These are phyloP conservation scores for Ia io DNA, from an alignment of 2,113 vertebrate species.

Conservation along the genomic window DNA sequence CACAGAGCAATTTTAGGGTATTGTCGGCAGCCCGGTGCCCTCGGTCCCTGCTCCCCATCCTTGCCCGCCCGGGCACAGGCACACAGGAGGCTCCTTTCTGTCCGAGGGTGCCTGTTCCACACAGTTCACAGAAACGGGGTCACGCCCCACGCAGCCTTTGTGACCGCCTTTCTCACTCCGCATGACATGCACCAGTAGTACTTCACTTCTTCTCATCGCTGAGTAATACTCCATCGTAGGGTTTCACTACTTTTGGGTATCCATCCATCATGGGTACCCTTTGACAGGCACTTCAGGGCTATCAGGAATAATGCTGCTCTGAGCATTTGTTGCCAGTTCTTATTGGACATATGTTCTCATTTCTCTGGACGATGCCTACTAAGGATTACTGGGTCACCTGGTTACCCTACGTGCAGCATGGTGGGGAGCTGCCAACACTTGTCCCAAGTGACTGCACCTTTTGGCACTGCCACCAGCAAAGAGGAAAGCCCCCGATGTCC, in stretches of 20 bases:
- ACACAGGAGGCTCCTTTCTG: background rate
- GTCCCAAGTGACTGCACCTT: background rate
- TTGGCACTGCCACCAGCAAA: background rate
- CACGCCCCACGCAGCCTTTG: background rate
- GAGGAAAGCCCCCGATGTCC: background rate
- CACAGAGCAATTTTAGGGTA: background rate
- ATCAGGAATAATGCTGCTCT: background rate
- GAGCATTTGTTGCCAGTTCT: background rate
- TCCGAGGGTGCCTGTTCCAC: too few relatives aligned
- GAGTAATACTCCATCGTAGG: background rate
- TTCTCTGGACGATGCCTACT: background rate
- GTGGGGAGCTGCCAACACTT: background rate
- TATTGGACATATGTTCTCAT: background rate
- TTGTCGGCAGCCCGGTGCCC: background rate
- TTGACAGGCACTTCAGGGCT: background rate
- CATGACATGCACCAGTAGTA: too few relatives aligned
- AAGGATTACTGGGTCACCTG: background rate
- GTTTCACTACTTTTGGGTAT: background rate
- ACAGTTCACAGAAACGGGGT: background rate
- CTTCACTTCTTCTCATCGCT: background rate
- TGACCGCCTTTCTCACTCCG: background rate
- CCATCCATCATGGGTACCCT: background rate
- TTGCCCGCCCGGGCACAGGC: background rate
- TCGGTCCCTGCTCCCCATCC: background rate
- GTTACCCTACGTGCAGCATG: background rate